These are phyloP conservation scores for Diuraphis noxia DNA, from an alignment of 1,140 invertebrate species.

Conservation along the genomic window DNA sequence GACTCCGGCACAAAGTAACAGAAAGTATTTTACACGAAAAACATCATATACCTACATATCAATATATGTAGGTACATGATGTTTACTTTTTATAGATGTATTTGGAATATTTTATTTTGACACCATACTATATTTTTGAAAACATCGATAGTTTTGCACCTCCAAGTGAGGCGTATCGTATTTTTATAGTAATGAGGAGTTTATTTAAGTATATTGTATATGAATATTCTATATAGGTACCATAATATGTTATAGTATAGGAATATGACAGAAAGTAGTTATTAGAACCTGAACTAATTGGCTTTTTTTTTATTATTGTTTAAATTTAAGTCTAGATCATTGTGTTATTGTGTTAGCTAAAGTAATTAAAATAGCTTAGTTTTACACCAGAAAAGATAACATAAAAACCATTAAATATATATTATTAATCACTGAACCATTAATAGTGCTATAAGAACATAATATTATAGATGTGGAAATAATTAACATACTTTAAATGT, in stretches of 20 bases:
- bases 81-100: background rate
- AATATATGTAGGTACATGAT: too few relatives aligned
- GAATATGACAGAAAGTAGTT: too few relatives aligned
- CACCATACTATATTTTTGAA: background rate
- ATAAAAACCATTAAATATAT: background rate
- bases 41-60: background rate
- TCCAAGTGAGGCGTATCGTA: background rate
- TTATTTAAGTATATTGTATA: too few relatives aligned
- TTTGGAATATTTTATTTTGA: background rate
- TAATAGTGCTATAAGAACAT: background rate
- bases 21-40: background rate
- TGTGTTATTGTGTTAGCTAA: too few relatives aligned
- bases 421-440: background rate
- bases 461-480: background rate
- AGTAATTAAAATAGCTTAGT: background rate
- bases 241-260: too few relatives aligned
- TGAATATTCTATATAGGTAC: too few relatives aligned
- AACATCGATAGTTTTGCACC: background rate
- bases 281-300: background rate
- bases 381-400: background rate
- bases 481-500: background rate
- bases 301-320: background rate
- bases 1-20: background rate
- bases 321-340: background rate
- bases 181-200: background rate